These are phyloP conservation scores for Strigamia maritima DNA, from an alignment of 2,888 invertebrate species.

Conservation along the genomic window DNA sequence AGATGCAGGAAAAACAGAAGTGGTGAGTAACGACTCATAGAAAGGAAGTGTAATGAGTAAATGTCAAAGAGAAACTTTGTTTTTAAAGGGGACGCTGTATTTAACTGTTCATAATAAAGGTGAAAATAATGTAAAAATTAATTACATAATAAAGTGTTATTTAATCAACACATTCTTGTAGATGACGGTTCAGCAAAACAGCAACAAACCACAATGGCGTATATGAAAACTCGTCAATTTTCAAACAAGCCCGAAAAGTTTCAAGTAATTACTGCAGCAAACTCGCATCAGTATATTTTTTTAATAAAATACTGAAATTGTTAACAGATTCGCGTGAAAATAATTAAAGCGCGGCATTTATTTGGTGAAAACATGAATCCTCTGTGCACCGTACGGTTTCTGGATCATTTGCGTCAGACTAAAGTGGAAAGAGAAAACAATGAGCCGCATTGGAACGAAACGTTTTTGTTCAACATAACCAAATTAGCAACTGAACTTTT, in stretches of 20 bases:
- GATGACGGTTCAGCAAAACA: background rate
- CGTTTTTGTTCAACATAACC: slow-evolving; percentile 53
- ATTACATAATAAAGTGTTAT: background rate
- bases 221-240: slow-evolving; percentile 16
- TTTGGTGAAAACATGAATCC: slow-evolving; percentile 54
- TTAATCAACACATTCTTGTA: background rate
- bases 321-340: slow-evolving; percentile 52
- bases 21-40: background rate
- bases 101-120: background rate
- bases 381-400: slow-evolving; percentile 51
- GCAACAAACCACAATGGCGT: background rate
- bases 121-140: background rate
- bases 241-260: slow-evolving; percentile 37
- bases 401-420: slow-evolving; percentile 52
- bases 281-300: background rate
- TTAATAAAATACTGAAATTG: background rate
- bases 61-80: background rate
- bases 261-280: background rate
- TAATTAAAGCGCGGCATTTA: slow-evolving; percentile 54
- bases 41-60: background rate
- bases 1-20: background rate
- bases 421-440: slow-evolving; percentile 53
- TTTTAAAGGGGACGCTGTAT: background rate
- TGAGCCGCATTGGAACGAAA: slow-evolving; percentile 54
- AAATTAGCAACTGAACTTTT: slow-evolving; percentile 52